A percentile compares a stretch with the other conserved stretches of the same genome.
Conservation (phyloP, 2,797 vertebrate species). For the Poeciliopsis gracilis region DNA sequence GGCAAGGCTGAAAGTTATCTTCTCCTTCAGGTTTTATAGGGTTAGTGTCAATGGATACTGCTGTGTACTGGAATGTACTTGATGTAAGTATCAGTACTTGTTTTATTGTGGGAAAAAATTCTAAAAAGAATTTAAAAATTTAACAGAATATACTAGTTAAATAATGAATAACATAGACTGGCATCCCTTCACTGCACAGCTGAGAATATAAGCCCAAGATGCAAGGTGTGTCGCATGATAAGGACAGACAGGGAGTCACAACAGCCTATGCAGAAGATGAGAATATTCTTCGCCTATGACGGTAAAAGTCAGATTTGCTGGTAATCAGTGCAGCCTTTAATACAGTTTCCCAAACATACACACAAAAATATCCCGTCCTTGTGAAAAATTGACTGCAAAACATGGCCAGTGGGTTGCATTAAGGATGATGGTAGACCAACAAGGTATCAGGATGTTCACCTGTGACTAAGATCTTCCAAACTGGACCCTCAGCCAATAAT, state of each 20-base stretch:
- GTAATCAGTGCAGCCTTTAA: not conserved
- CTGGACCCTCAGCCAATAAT: not conserved
- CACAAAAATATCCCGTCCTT: not conserved
- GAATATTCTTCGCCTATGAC: not conserved
- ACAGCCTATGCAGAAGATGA: not conserved
- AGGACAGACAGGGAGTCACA: not conserved
- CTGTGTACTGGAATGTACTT: not conserved
- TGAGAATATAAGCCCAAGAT: not conserved
- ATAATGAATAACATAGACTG: too few species aligned
- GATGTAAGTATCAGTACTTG: not conserved
- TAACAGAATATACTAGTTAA: too few species aligned
- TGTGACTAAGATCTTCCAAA: not conserved
- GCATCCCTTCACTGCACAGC: not conserved
- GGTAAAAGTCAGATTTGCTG: not conserved
- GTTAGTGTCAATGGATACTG: not conserved
- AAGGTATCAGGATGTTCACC: not conserved
- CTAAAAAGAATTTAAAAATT: too few species aligned
- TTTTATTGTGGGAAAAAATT: too few species aligned
- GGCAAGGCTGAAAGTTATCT: not conserved
- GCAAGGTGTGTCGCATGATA: not conserved
- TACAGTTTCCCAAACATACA: not conserved
- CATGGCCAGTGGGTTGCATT: not conserved
- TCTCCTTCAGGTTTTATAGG: not conserved
- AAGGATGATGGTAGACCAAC: not conserved
- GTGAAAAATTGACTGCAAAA: not conserved